Conservation (phyloP, 2,797 vertebrate species). For the Sphaeramia orbicularis region DNA sequence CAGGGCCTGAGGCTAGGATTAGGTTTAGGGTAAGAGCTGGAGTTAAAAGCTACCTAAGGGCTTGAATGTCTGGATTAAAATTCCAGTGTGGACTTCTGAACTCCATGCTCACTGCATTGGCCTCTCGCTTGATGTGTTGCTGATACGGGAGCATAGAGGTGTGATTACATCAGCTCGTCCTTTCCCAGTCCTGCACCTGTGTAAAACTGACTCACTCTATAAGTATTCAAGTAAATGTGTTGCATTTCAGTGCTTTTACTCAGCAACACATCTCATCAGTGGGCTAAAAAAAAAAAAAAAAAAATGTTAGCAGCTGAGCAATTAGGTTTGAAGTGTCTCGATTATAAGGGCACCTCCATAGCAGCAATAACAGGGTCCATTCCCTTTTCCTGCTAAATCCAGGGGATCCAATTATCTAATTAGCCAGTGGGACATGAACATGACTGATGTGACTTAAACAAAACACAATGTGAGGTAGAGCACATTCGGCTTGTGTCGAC, state of each 20-base stretch:
- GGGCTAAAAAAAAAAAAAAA: neutral
- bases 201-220: neutral
- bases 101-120: no score
- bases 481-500: neutral
- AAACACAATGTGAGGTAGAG: neutral
- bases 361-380: constrained; percentile 42
- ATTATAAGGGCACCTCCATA: constrained; percentile 52
- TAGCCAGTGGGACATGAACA: constrained; percentile 40
- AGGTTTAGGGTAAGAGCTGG: no score
- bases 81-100: no score
- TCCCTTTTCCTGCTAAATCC: constrained; percentile 50
- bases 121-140: no score
- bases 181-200: constrained; percentile 16
- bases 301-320: constrained; percentile 17
- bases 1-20: no score
- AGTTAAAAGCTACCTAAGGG: no score
- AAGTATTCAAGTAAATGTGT: constrained; percentile 24
- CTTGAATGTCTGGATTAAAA: no score
- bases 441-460: constrained; percentile 28
- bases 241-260: constrained; percentile 46
- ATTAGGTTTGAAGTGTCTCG: constrained; percentile 61
- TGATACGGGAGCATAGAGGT: no score
- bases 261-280: constrained; percentile 54
- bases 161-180: constrained; percentile 9
- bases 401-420: constrained; percentile 60